Base-by-base conservation (phyloP, 1,140 invertebrate species). In the Akabosia matsudoensis region DNA sequence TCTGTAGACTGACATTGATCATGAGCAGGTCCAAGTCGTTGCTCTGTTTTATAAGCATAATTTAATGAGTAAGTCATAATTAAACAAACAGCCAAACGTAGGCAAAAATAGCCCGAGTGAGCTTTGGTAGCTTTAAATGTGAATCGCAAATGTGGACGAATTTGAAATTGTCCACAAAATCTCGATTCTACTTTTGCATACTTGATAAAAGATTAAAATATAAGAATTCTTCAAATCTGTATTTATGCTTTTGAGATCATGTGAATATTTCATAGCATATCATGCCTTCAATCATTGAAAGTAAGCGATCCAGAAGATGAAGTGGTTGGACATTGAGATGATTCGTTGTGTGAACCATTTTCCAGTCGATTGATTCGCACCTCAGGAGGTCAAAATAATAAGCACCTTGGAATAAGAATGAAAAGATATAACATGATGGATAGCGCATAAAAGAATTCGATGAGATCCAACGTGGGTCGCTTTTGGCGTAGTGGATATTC, bases 331-430 rank as follows among this genome's bases (percentile, higher is more conserved):
- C 24, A n/a, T 13, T 16, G 61, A 67, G 61, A 67, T 31, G 26
- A 30, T 67, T 2, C 28, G 61, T n/a, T 67, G 61, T 67, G 61
- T 67, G 61, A 67, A 67, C 61, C 61, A 67, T 67, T 67, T 67
- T 67, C 61, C 61, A n/a, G 24, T 1, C 28, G 61, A 67, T 67
- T 67, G 61, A 24, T n/a, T 67, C 61, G 31, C 61, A 30, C 61
- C 22, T 67, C 61, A 67, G 61, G 61, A 67, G 61, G 61, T 67
- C 61, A 67, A 67, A 67, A 67, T 67, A 67, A 67, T 67, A 28
- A 67, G 26, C n/a, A n/a, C 28, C 24, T 30, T 10, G 28, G 28
- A 67, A 67, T 67, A 67, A 31, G 61, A 18, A 10, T 18, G 37
- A 45, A 7, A 45, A 45, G 37, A 45, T n/a, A 30, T 30, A 10